Base-by-base conservation (phyloP, 37 sponge, comb jelly and placozoan genomes). In the Ephydatia muelleri region DNA sequence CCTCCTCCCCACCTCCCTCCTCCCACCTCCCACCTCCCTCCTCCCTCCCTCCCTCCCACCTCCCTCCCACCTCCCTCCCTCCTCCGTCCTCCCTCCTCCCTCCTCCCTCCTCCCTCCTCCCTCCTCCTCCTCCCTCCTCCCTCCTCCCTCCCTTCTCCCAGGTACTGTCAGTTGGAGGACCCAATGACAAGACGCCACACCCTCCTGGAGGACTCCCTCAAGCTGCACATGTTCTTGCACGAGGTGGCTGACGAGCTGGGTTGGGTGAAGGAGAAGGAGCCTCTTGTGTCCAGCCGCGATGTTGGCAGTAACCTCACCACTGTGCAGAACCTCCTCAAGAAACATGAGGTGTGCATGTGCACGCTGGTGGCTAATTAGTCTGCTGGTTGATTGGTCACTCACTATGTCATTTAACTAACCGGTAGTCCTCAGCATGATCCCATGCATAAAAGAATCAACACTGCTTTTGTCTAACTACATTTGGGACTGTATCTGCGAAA, bases 161-260 rank as follows among this genome's bases (percentile, higher is more conserved):
- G 98, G 67, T 97, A 95, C 76, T 93, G 93, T 57, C 80, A 93
- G 73, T 84, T 97, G 68, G 94, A 93, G 33, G 91, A 93, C 68
- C 98, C 96, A 6, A 84, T 90, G 84, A 74, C 93, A 28, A 78
- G 72, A 8, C 79, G 95, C 19, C 91, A 81, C n/a, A 78, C 86
- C 33, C 92, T 88, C 49, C 78, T 97, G 65, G 94, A 95, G 31
- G 94, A 89, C 69, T 90, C 96, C 0, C 89, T 86, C 8, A 65
- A 81, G 27, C 87, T 93, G n/a, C 92, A 93, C 30, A 25, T 91
- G 83, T 97, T 97, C 80, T 73, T 73, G 23, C 95, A 95, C 38
- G 94, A 97, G 49, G 82, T 91, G 12, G 92, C 88, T 35, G 98
- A 93, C 38, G 98, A 97, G 68, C 37, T 89, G 74, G 68, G 77